A percentile compares a stretch with the other conserved stretches of the same genome.
phyloP scores from a whole-genome alignment of 2,888 invertebrate genomes.

The Tolmerus cingulatus region DNA sequence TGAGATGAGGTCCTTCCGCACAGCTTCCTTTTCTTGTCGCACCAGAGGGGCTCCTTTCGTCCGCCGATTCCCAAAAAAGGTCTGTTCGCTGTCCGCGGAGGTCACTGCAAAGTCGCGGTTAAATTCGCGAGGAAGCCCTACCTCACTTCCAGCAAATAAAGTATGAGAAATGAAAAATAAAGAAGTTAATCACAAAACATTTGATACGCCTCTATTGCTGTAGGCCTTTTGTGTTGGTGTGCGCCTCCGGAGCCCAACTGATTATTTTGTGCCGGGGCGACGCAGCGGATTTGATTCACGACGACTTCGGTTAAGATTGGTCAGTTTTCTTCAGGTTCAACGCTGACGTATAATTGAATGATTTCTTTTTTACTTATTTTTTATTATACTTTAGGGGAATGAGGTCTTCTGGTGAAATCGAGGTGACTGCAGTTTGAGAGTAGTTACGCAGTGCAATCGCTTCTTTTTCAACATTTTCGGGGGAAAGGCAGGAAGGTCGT shows the following conservation, averaged over 20 bases:
- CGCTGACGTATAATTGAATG: not conserved
- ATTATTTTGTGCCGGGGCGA: not conserved
- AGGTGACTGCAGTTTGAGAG: not conserved
- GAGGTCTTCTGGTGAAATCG: conserved; percentile 27
- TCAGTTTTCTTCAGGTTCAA: conserved; percentile 30
- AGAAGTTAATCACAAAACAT: too few relatives aligned
- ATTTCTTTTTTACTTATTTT: not conserved
- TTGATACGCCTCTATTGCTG: not conserved
- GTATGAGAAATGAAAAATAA: not conserved
- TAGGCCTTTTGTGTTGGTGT: not conserved
- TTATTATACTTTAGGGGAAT: not conserved
- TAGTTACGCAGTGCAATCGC: not conserved
- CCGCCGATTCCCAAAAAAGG: not conserved
- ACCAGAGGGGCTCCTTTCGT: too few relatives aligned
- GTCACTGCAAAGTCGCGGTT: not conserved
- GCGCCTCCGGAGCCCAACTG: not conserved
- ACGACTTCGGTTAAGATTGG: conserved; percentile 31
- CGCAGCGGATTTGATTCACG: conserved; percentile 23
- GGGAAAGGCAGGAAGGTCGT: not conserved
- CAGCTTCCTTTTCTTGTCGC: too few relatives aligned
- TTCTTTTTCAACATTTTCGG: not conserved
- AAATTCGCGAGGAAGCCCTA: not conserved
- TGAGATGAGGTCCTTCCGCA: not conserved
- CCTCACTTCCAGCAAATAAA: not conserved
- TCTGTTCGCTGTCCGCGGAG: not conserved